Evolutionary conservation across 2,113 vertebrate genomes (phyloP).

Genomic region (Tapirus terrestris): DNA sequence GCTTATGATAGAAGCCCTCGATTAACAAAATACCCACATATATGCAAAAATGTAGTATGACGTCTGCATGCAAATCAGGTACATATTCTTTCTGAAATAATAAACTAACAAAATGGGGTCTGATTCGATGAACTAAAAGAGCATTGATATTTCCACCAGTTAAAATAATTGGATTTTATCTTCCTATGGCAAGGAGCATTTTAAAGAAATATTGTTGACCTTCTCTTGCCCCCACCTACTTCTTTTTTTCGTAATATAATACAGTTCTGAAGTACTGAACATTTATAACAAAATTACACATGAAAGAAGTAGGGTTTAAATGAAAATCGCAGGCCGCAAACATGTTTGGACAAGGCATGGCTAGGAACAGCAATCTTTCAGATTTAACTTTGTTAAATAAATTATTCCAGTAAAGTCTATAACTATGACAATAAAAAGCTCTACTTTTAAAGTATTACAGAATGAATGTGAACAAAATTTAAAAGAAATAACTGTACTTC

Average conservation of each 20-base stretch:
- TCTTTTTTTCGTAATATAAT: background rate
- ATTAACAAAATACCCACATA: background rate
- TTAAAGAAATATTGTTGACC: background rate
- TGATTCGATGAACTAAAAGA: slow-evolving; percentile 4
- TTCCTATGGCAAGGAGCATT: background rate
- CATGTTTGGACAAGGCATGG: background rate
- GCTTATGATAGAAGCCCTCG: background rate
- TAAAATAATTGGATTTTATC: slow-evolving; percentile 6
- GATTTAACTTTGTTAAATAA: background rate
- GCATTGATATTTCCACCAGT: background rate
- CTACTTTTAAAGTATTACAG: background rate
- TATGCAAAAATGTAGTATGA: background rate
- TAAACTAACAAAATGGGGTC: background rate
- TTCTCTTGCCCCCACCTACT: background rate
- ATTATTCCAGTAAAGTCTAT: background rate
- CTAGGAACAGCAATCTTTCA: background rate
- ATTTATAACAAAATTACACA: background rate
- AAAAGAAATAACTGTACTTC: background rate
- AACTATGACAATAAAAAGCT: background rate
- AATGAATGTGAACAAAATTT: background rate
- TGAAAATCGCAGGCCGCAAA: background rate
- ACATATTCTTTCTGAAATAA: background rate
- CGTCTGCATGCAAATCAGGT: background rate
- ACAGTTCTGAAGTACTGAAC: background rate
- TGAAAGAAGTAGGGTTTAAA: background rate